These are phyloP conservation scores for Cherax destructor DNA, from an alignment of 1,140 invertebrate species.

Conservation along the genomic window DNA sequence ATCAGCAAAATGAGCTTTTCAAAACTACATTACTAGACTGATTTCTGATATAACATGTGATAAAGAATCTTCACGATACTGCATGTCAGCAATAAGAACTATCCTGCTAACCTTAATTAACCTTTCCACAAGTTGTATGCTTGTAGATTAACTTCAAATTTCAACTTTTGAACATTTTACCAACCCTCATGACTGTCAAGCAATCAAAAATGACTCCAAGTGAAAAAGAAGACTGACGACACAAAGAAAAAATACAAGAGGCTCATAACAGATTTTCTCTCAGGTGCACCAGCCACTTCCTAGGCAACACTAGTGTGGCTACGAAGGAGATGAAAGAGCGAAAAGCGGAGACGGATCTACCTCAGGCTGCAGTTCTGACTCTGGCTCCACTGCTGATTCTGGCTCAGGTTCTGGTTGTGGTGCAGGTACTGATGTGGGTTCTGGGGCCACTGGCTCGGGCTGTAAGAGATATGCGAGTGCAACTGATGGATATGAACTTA, in stretches of 20 bases:
- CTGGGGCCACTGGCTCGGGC: constrained; percentile 47
- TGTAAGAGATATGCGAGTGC: constrained; percentile 53
- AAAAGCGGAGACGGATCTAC: constrained; percentile 27
- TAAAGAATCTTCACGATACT: not conserved
- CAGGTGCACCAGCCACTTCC: not conserved
- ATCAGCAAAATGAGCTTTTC: not conserved
- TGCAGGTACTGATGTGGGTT: constrained; percentile 16
- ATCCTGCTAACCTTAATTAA: not conserved
- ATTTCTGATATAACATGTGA: not conserved
- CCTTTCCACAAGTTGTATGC: not conserved
- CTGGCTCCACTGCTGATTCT: constrained; percentile 23
- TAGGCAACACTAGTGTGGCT: constrained; percentile 3
- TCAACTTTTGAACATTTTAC: not conserved
- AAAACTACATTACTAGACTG: not conserved
- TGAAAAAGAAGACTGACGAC: not conserved
- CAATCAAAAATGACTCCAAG: not conserved
- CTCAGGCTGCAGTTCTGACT: constrained; percentile 24
- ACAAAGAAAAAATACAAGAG: not conserved
- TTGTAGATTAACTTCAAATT: not conserved
- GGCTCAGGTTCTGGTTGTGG: constrained; percentile 28
- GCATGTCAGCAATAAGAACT: not conserved
- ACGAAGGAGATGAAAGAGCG: not conserved
- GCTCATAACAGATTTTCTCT: not conserved
- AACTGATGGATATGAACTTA: not conserved
- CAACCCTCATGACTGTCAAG: not conserved